A percentile compares a stretch with the other conserved stretches of the same genome.
These are phyloP conservation scores for Melinopterus prodromus DNA, from an alignment of 2,888 invertebrate species.

Conservation along the genomic window DNA sequence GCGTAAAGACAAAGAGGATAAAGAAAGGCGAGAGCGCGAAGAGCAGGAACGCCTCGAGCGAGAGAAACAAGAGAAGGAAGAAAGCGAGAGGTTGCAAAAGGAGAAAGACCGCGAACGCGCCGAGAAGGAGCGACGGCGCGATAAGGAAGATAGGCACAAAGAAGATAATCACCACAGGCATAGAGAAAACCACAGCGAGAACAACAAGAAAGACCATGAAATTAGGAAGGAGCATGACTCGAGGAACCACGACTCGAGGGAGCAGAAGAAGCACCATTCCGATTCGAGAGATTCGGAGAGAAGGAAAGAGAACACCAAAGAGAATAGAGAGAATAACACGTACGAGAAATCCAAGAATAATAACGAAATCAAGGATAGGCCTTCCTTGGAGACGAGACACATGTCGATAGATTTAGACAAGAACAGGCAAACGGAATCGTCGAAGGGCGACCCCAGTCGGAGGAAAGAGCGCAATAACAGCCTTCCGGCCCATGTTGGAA, in stretches of 20 bases:
- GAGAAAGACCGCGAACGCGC: conserved; percentile 45
- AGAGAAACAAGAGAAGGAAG: conserved; percentile 39
- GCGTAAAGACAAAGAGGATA: too few relatives aligned
- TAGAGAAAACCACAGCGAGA: conserved; percentile 63
- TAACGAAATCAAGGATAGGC: conserved; percentile 50
- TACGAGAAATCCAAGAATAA: conserved; percentile 61
- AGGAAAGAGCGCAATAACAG: conserved; percentile 71
- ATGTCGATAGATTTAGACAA: conserved; percentile 63
- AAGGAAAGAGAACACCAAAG: conserved; percentile 60
- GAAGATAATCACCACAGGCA: conserved; percentile 60
- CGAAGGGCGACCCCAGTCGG: conserved; percentile 57
- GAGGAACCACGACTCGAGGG: conserved; percentile 44
- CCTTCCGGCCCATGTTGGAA: conserved; percentile 70
- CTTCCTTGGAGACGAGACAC: conserved; percentile 58
- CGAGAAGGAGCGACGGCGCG: conserved; percentile 39
- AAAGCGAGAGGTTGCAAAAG: conserved; percentile 34
- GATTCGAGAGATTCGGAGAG: conserved; percentile 56
- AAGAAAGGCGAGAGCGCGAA: too few relatives aligned
- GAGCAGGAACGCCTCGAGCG: too few relatives aligned
- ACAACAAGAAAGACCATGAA: conserved; percentile 51
- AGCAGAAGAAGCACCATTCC: conserved; percentile 52
- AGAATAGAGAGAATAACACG: conserved; percentile 63
- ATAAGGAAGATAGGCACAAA: conserved; percentile 55
- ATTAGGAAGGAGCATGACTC: conserved; percentile 31
- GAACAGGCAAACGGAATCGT: conserved; percentile 48